Conservation (phyloP, 2,888 invertebrate species). For the Ochlodes sylvanus region DNA sequence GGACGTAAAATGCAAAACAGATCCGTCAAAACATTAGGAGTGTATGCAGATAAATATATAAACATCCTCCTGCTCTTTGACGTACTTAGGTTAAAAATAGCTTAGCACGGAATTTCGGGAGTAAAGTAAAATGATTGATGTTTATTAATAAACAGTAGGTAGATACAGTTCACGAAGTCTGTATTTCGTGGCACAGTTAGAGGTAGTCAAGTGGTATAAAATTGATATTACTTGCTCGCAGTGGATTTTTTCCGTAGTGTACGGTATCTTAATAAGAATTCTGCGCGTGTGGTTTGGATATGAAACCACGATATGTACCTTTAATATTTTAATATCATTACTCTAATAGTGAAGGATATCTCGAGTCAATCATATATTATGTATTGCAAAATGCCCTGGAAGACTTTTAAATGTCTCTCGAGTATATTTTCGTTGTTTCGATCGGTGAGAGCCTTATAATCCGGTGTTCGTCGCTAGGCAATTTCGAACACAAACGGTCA, state of each 20-base stretch:
- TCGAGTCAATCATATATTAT: too few relatives aligned
- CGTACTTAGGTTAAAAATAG: neutral
- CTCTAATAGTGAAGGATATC: neutral
- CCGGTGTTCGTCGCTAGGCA: too few relatives aligned
- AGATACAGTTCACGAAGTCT: too few relatives aligned
- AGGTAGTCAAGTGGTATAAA: too few relatives aligned
- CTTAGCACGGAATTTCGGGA: neutral
- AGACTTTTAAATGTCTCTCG: too few relatives aligned
- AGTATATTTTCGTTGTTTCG: too few relatives aligned
- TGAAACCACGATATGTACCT: neutral
- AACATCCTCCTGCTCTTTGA: neutral
- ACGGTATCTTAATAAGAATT: neutral
- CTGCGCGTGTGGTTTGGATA: neutral
- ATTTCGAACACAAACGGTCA: too few relatives aligned
- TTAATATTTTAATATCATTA: constrained; percentile 13
- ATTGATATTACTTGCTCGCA: neutral
- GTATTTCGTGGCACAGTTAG: too few relatives aligned
- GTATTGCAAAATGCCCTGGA: too few relatives aligned
- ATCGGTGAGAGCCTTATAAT: too few relatives aligned
- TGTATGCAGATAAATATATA: neutral
- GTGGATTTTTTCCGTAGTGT: neutral
- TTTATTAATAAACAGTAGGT: neutral
- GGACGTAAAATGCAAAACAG: neutral
- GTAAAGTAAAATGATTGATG: neutral
- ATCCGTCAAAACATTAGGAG: neutral